Evolutionary conservation across 2,113 vertebrate species (phyloP).

Genomic region (Cavia aperea): DNA sequence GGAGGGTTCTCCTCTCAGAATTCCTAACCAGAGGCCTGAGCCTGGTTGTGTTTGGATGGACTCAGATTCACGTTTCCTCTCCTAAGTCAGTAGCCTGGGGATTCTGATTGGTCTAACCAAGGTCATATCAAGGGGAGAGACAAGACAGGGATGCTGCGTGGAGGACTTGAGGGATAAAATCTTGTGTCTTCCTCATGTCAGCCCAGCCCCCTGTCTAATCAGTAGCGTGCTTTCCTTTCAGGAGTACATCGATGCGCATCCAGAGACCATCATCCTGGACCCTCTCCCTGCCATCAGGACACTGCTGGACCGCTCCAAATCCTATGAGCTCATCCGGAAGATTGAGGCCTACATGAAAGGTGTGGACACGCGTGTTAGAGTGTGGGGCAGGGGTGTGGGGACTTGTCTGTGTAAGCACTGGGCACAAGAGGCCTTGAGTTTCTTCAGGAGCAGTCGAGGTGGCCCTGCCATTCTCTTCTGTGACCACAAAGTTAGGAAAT

Average conservation of each 20-base stretch:
- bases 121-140: neutral
- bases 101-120: neutral
- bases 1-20: neutral
- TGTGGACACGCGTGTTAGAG: slow-evolving; percentile 48
- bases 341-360: slow-evolving; percentile 97
- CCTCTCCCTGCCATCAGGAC: slow-evolving; percentile 96
- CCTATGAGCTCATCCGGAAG: slow-evolving; percentile 94
- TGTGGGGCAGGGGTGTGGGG: neutral
- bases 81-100: neutral
- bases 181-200: accelerated
- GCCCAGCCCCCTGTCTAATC: slow-evolving; percentile 12
- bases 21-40: neutral
- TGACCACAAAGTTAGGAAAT: neutral
- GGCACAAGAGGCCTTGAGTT: neutral
- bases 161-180: accelerated
- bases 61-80: neutral
- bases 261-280: slow-evolving; percentile 96
- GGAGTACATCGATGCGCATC: slow-evolving; percentile 97
- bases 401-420: neutral
- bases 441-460: neutral
- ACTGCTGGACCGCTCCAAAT: slow-evolving; percentile 95
- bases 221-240: slow-evolving; percentile 64
- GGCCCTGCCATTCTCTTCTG: neutral
- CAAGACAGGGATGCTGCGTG: accelerated
- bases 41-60: neutral